A percentile compares a stretch with the other conserved stretches of the same genome.
Conservation (phyloP, 2,113 vertebrate genomes). For the Microcebus tavaratra region DNA sequence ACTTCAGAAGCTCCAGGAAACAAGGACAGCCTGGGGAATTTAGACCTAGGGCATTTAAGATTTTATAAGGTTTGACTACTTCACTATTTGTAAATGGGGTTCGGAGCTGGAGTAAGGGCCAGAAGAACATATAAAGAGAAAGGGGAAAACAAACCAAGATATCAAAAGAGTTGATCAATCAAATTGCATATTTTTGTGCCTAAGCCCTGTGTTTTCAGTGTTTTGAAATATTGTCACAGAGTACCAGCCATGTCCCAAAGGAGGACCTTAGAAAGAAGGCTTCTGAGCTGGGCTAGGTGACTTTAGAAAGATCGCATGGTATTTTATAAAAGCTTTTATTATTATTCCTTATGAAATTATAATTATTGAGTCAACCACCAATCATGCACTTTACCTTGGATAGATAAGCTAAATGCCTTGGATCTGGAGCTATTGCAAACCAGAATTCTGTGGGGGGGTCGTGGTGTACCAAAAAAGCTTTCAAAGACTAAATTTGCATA, state of each 20-base stretch:
- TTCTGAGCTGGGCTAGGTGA: neutral
- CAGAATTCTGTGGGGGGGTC: neutral
- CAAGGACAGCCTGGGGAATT: neutral
- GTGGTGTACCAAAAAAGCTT: neutral
- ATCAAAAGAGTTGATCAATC: neutral
- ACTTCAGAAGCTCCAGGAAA: neutral
- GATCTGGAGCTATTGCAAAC: neutral
- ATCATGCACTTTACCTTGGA: neutral
- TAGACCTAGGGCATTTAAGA: neutral
- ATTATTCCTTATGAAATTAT: neutral
- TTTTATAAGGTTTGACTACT: neutral
- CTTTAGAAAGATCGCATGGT: constrained; percentile 10
- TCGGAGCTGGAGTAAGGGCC: neutral
- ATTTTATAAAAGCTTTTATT: constrained; percentile 27
- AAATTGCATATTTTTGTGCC: neutral
- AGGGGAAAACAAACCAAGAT: neutral
- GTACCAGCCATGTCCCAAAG: neutral
- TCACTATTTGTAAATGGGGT: neutral
- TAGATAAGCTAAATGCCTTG: constrained; percentile 8
- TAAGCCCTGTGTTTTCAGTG: neutral
- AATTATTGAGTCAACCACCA: constrained; percentile 3
- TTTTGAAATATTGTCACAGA: neutral
- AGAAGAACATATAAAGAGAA: constrained; percentile 3
- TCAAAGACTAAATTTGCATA: constrained; percentile 51
- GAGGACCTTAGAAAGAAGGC: neutral